Percentiles rank a stretch among this genome's conserved stretches.
These are phyloP conservation scores for Coccyzus lansbergi DNA, from an alignment of 2,797 vertebrate genomes.

Conservation along the genomic window DNA sequence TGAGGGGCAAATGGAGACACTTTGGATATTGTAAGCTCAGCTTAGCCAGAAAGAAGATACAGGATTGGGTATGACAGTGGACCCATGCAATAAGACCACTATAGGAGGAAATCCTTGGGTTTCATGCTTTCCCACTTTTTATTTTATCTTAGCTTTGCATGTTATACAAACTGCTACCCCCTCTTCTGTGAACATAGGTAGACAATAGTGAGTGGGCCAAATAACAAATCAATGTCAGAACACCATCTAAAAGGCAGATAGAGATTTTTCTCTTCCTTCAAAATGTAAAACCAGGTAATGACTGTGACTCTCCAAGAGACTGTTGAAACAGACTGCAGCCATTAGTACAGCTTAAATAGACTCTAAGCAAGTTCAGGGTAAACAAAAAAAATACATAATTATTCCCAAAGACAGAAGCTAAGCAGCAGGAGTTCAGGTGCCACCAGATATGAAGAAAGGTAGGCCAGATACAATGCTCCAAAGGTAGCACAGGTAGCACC, in stretches of 20 bases:
- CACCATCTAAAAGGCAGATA: not conserved
- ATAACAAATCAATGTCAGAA: not conserved
- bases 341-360: not conserved
- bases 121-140: not conserved
- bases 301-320: not conserved
- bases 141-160: not conserved
- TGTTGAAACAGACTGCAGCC: not conserved
- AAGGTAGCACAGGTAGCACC: not conserved
- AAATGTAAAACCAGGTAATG: not conserved
- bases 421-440: not conserved
- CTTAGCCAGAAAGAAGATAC: not conserved
- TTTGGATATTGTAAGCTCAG: not conserved
- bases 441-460: not conserved
- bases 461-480: not conserved
- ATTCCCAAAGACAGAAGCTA: not conserved
- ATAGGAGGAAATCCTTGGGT: not conserved
- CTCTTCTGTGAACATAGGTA: not conserved
- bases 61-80: not conserved
- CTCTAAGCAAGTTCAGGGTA: not conserved
- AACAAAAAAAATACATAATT: not conserved
- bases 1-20: not conserved
- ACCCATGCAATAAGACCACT: not conserved
- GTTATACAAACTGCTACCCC: not conserved
- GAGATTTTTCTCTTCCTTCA: not conserved
- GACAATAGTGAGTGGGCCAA: not conserved